These are phyloP conservation scores for Ennomos fuscantarius DNA, from an alignment of 2,888 invertebrate genomes.

Conservation along the genomic window DNA sequence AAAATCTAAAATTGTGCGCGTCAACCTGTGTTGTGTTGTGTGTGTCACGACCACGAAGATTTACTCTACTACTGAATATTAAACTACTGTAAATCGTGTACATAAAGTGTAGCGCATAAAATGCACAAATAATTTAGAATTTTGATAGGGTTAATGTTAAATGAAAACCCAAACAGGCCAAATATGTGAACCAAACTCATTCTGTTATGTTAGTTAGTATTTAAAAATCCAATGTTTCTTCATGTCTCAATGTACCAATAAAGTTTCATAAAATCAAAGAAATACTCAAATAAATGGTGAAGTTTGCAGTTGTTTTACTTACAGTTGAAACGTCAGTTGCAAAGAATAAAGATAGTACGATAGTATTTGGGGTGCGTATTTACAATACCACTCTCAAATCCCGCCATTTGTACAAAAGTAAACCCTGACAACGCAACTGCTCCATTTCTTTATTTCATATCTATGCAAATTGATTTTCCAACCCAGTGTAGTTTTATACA, in stretches of 20 bases:
- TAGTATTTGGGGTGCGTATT: constrained; percentile 23
- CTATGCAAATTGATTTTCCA: no score
- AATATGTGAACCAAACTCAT: constrained; percentile 26
- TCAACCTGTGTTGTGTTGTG: no score
- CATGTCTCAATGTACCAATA: constrained; percentile 2
- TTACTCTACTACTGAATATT: no score
- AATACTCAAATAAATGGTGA: constrained; percentile 12
- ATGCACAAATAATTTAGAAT: constrained; percentile 28
- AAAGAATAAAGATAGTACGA: constrained; percentile 16
- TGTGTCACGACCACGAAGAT: no score
- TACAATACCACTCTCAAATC: constrained; percentile 21
- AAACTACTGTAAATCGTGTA: no score
- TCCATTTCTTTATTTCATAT: background rate
- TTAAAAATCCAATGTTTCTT: constrained; percentile 19
- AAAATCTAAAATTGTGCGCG: no score
- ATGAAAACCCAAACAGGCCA: constrained; percentile 32
- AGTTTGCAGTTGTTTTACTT: no score
- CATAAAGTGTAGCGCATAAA: no score
- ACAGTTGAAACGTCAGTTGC: constrained; percentile 22
- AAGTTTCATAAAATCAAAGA: constrained; percentile 17
- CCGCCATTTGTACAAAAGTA: constrained; percentile 10
- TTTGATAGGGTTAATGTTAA: constrained; percentile 40
- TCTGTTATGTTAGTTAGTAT: constrained; percentile 35
- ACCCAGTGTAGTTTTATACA: constrained; percentile 5
- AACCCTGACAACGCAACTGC: constrained; percentile 6